Percentiles rank a stretch among this genome's conserved stretches.
Conservation (phyloP, 1,140 invertebrate species). For the Himalopsyche phryganea region DNA sequence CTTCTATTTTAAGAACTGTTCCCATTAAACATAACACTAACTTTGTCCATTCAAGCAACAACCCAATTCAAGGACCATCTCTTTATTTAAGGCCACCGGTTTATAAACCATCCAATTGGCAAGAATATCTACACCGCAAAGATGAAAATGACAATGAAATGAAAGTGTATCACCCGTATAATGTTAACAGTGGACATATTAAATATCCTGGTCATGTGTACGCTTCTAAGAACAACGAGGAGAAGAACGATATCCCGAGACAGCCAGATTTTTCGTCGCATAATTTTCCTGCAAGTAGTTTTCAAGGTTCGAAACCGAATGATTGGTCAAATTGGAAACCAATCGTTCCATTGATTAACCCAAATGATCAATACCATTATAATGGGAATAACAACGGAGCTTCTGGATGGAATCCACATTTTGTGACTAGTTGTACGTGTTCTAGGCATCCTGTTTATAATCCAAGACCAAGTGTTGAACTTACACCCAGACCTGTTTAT, state of each 20-base stretch:
- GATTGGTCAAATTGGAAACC: constrained; percentile 29
- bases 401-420: constrained; percentile 11
- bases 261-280: constrained; percentile 5
- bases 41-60: neutral
- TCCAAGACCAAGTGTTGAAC: neutral
- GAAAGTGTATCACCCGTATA: neutral
- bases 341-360: neutral
- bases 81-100: constrained; percentile 12
- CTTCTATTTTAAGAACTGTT: constrained; percentile 5
- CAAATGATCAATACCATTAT: constrained; percentile 26
- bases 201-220: neutral
- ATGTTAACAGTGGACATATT: neutral
- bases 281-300: neutral
- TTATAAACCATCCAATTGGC: constrained; percentile 21
- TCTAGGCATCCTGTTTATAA: constrained; percentile 22
- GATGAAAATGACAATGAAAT: neutral
- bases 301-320: constrained; percentile 5
- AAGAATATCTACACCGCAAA: constrained; percentile 13
- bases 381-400: constrained; percentile 24
- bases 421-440: constrained; percentile 23
- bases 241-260: neutral
- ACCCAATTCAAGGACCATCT: constrained; percentile 1
- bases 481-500: neutral
- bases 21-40: neutral
- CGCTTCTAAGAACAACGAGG: no score